phyloP scores from a whole-genome alignment of 1,140 invertebrate genomes.

The Sminthurinus signatus region DNA sequence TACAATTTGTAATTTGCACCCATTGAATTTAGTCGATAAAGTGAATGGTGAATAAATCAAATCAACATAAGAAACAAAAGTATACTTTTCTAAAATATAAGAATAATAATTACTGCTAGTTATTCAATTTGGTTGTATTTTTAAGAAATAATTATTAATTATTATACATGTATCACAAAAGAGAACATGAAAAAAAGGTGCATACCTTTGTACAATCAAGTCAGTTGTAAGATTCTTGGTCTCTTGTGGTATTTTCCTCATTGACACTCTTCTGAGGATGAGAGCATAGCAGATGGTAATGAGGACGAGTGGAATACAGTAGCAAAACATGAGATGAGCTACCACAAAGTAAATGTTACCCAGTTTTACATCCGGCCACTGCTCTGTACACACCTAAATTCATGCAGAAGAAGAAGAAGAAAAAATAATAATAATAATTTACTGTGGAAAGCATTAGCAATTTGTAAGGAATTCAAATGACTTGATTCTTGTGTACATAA shows the following conservation, averaged over 20 bases:
- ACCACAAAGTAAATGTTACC: constrained; percentile 49
- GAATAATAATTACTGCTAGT: no score
- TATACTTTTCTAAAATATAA: no score
- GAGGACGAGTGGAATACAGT: constrained; percentile 47
- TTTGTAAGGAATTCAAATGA: neutral
- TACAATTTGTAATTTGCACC: no score
- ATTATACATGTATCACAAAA: neutral
- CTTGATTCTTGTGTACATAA: no score
- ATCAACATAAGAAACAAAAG: no score
- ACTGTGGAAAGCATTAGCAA: neutral
- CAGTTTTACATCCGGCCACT: constrained; percentile 45
- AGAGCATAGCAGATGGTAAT: constrained; percentile 50
- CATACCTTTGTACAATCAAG: constrained; percentile 39
- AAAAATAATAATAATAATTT: constrained; percentile 8
- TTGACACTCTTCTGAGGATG: constrained; percentile 46
- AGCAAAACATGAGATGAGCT: constrained; percentile 53
- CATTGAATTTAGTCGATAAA: no score
- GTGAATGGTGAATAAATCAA: no score
- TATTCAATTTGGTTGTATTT: no score
- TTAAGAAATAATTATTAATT: neutral
- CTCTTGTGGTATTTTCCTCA: constrained; percentile 42
- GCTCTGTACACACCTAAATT: constrained; percentile 43
- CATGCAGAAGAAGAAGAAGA: no score
- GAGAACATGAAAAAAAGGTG: neutral
- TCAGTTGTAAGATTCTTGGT: constrained; percentile 42